Conservation (phyloP, 2,888 invertebrate species). For the Tridacna gigas region DNA sequence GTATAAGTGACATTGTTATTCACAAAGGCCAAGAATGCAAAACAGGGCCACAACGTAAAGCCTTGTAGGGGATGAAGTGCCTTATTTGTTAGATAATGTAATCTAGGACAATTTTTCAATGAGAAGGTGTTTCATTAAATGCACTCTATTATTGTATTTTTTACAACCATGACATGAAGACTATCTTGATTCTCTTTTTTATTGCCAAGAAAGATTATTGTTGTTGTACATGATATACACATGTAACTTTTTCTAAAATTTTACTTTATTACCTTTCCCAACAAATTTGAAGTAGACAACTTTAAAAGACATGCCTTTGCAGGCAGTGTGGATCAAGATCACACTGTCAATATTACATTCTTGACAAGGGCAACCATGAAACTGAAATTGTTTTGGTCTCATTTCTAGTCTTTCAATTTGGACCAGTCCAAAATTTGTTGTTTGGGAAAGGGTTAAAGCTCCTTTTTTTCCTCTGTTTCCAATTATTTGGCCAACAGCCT, state of each 20-base stretch:
- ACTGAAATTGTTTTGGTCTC: too few species aligned
- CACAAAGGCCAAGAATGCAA: constrained; percentile 68
- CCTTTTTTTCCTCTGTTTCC: too few species aligned
- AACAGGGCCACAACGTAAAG: constrained; percentile 74
- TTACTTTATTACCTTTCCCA: too few species aligned
- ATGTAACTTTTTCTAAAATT: neutral
- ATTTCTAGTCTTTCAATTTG: too few species aligned
- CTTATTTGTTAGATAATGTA: neutral
- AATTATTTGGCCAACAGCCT: too few species aligned
- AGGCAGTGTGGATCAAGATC: too few species aligned
- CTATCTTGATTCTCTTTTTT: neutral
- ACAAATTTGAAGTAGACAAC: too few species aligned
- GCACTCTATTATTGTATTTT: neutral
- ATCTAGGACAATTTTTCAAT: neutral
- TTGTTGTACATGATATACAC: neutral
- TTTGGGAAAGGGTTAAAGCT: too few species aligned
- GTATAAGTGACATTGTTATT: constrained; percentile 74
- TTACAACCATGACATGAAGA: neutral
- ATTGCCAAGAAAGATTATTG: neutral
- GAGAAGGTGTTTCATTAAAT: neutral
- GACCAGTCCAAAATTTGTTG: too few species aligned
- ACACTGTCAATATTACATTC: too few species aligned
- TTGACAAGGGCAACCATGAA: too few species aligned
- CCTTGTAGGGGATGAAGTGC: constrained; percentile 36
- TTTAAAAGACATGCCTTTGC: too few species aligned